phyloP scores from a whole-genome alignment of 2,113 vertebrate species.

The Saguinus imperator region DNA sequence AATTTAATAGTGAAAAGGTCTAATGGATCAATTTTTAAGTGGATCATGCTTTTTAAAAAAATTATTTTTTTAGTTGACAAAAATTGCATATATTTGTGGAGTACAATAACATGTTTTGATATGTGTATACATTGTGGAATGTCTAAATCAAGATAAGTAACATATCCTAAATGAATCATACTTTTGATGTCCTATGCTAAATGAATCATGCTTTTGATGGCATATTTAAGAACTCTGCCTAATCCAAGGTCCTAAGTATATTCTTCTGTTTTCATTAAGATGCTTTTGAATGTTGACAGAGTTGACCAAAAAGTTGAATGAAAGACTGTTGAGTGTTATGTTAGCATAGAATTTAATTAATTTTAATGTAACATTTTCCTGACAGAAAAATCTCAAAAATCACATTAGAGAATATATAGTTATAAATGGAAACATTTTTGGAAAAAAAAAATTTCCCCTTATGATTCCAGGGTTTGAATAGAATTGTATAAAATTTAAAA shows the following conservation, averaged over 20 bases:
- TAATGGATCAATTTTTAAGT: background rate
- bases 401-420: background rate
- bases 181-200: background rate
- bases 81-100: background rate
- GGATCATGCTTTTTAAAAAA: background rate
- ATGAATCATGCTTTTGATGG: background rate
- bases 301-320: background rate
- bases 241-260: background rate
- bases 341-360: background rate
- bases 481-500: background rate
- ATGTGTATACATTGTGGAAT: background rate
- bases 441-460: background rate
- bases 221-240: background rate
- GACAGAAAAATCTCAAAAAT: constrained; percentile 18
- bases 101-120: background rate
- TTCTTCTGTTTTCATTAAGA: background rate
- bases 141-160: background rate
- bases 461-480: background rate
- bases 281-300: background rate
- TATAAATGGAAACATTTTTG: background rate
- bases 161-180: background rate
- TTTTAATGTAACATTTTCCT: constrained; percentile 10
- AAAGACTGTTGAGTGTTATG: background rate
- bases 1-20: background rate
- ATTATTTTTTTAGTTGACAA: background rate